These are phyloP conservation scores for Ibycter americanus DNA, from an alignment of 2,797 vertebrate genomes.

Conservation along the genomic window DNA sequence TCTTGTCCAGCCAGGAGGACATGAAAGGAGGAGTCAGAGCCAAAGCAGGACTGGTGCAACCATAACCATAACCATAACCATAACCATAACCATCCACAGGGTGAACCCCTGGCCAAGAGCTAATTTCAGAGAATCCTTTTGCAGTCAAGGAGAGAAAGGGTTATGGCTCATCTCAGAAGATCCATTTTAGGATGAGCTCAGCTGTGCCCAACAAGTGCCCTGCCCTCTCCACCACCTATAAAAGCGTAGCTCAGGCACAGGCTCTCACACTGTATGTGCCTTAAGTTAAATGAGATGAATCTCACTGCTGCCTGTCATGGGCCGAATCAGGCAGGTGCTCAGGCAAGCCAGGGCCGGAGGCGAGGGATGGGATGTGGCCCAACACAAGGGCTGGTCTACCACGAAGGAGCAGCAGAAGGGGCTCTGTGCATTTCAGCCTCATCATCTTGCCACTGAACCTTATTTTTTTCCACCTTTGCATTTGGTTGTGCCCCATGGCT, in stretches of 20 bases:
- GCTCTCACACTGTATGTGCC: accelerated
- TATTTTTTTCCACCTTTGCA: not conserved
- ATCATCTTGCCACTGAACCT: not conserved
- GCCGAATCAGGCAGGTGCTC: not conserved
- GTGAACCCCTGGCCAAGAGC: not conserved
- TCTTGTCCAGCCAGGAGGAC: not conserved
- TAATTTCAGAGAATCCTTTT: not conserved
- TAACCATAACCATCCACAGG: not conserved
- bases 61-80: not conserved
- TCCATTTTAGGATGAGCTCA: not conserved
- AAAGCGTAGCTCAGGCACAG: not conserved
- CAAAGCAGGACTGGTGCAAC: not conserved
- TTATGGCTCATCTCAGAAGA: not conserved
- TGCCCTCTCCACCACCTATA: not conserved
- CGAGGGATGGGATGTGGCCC: not conserved
- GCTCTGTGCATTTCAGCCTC: not conserved
- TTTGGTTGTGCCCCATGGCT: not conserved
- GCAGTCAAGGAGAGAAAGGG: not conserved
- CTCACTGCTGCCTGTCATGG: not conserved
- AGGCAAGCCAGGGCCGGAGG: not conserved
- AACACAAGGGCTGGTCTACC: not conserved
- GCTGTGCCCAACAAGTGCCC: not conserved
- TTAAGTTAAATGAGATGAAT: not conserved
- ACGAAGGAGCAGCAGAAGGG: not conserved
- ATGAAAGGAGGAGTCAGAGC: not conserved